Evolutionary conservation across 2,113 vertebrate species (phyloP).

Genomic region (Helogale parvula): DNA sequence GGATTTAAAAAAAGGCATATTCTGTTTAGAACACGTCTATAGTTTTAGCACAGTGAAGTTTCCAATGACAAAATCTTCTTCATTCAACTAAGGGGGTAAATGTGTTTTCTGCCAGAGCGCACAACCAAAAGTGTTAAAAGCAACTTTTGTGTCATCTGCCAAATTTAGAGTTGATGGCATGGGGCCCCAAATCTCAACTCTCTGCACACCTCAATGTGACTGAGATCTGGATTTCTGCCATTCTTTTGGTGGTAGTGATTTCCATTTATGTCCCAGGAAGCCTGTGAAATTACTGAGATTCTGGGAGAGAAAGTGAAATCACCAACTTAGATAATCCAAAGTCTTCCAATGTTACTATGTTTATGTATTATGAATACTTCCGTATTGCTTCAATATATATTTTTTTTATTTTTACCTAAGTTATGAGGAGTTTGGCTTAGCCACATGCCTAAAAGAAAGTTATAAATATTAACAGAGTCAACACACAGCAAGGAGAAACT

Average conservation of each 20-base stretch:
- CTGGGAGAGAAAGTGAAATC: background rate
- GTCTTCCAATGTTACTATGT: background rate
- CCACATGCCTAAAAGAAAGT: background rate
- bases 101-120: background rate
- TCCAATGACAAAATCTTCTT: background rate
- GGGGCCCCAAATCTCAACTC: background rate
- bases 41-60: background rate
- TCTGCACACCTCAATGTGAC: background rate
- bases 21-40: background rate
- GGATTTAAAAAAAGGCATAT: background rate
- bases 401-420: background rate
- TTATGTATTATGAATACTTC: background rate
- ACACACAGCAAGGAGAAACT: background rate
- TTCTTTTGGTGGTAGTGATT: background rate
- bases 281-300: background rate
- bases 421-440: background rate
- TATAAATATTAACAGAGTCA: slow-evolving; percentile 59
- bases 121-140: background rate
- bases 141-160: background rate
- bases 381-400: background rate
- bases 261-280: background rate
- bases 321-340: background rate
- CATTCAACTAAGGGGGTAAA: background rate
- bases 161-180: background rate
- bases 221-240: background rate